A percentile compares a stretch with the other conserved stretches of the same genome.
phyloP scores from a whole-genome alignment of 2,113 vertebrate genomes.

The Herpailurus yagouaroundi region DNA sequence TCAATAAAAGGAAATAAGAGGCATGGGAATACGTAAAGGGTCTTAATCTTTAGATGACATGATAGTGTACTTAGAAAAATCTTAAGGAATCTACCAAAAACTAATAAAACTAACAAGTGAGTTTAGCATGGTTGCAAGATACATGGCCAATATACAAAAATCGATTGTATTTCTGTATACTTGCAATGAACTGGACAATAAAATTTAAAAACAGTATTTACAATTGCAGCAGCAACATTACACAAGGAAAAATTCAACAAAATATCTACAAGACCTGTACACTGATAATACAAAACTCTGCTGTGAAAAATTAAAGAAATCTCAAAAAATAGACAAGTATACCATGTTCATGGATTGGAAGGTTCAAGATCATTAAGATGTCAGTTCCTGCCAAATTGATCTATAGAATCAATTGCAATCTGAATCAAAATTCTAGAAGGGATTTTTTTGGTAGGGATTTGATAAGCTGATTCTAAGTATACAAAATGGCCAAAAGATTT shows the following conservation, averaged over 20 bases:
- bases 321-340: not conserved
- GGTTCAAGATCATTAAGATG: not conserved
- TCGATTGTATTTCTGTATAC: not conserved
- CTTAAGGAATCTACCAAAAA: not conserved
- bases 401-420: not conserved
- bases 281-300: not conserved
- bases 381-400: not conserved
- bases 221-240: not conserved
- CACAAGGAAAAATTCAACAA: not conserved
- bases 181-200: not conserved
- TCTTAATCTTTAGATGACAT: not conserved
- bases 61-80: not conserved
- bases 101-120: not conserved
- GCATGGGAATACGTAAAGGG: not conserved
- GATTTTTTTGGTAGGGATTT: not conserved
- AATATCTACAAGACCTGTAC: not conserved
- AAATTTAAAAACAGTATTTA: conserved; percentile 9
- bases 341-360: not conserved
- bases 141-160: not conserved
- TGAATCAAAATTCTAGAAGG: not conserved
- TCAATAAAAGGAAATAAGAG: not conserved
- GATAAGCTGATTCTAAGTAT: not conserved
- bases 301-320: not conserved
- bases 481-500: not conserved
- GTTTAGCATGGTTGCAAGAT: not conserved